Evolutionary conservation across 2,888 invertebrate genomes (phyloP), one percentile per base, ranked within the genome.

Genomic region (Saturnia japonica): DNA sequence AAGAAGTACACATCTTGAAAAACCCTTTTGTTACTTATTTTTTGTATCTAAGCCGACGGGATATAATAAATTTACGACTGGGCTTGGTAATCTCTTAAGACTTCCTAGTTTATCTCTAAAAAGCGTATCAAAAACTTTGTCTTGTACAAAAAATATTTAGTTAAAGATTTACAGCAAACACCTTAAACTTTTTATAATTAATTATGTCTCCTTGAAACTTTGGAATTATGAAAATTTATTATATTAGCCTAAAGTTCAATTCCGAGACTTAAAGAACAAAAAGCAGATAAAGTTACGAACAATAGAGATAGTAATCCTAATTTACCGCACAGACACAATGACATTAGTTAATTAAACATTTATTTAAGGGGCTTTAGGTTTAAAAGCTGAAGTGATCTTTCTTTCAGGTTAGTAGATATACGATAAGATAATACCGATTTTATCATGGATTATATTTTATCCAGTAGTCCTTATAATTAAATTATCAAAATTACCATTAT

Each of bases 91-190:
- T 67, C 19, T 54, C 12, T 11, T 40, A 67, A 70, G 60, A 69
- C 70, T 57, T 67, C 40, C 64, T 64, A 64, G 64, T 40, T 64
- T 64, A 64, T 64, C 64, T 64, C 34, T 34, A 40, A 64, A 64
- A 40, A 14, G 57, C 57, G 57, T 64, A 64, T 40, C 7, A 64
- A 64, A 64, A 64, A n/a, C 19, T 64, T 40, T 64, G 40, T 40
- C 40, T 64, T 40, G 25, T 7, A 19, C 1, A 64, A 28, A 62
- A 64, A 64, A 62, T 62, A 16, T 62, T 62, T 34, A 62, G 16
- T 28, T 64, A 40, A 40, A 64, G 40, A 40, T n/a, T 64, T 64
- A 64, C 28, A 64, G 64, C 64, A 40, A 40, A 40, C 19, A 64
- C 28, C 64, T 64, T n/a, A 64, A 64, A 64, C 34, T 62, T 40